phyloP scores from a whole-genome alignment of 1,140 invertebrate genomes.

The Papilio polytes region DNA sequence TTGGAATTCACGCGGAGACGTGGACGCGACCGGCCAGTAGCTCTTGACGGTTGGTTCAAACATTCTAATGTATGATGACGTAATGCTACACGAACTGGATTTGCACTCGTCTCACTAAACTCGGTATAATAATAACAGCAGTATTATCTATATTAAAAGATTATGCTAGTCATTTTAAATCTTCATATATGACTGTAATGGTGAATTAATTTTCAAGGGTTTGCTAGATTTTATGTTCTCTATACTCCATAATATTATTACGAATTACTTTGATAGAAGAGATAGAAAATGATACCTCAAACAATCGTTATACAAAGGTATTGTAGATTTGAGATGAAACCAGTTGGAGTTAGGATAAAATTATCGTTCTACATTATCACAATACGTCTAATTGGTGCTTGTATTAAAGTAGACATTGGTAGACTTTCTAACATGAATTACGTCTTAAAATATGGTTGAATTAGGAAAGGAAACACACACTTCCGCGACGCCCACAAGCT shows the following conservation, averaged over 20 bases:
- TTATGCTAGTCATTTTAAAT: not conserved
- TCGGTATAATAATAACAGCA: slow-evolving; percentile 16
- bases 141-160: slow-evolving; percentile 2
- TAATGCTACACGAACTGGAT: slow-evolving; percentile 75
- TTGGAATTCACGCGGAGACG: slow-evolving; percentile 73
- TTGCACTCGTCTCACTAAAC: slow-evolving; percentile 67
- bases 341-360: not conserved
- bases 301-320: not conserved
- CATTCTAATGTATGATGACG: slow-evolving; percentile 82
- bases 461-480: slow-evolving; percentile 31
- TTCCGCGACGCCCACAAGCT: slow-evolving; percentile 33
- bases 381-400: not conserved
- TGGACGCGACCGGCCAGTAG: slow-evolving; percentile 53
- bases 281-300: not conserved
- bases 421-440: slow-evolving; percentile 32
- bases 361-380: not conserved
- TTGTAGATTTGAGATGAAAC: not conserved
- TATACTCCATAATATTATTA: not conserved
- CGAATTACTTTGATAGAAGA: too few species aligned
- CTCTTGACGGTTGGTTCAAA: slow-evolving; percentile 69
- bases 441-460: slow-evolving; percentile 30
- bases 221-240: not conserved
- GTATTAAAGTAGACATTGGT: slow-evolving; percentile 7
- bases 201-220: not conserved
- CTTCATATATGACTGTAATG: not conserved